These are phyloP conservation scores for Pelochelys cantorii DNA, from an alignment of 2,797 vertebrate species.

Conservation along the genomic window DNA sequence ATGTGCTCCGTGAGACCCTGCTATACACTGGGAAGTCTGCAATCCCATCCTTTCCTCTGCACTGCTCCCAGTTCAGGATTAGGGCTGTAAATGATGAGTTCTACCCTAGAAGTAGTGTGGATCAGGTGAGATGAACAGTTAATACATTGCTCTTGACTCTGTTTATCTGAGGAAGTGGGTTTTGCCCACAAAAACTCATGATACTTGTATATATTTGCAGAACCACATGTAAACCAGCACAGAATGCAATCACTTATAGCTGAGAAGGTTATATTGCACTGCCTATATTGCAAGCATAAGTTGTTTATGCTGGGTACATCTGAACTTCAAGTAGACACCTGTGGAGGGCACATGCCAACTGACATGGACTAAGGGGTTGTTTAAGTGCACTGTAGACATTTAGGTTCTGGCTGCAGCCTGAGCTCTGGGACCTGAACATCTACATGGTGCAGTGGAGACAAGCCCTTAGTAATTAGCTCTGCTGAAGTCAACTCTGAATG, in stretches of 20 bases:
- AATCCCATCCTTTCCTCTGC: background rate
- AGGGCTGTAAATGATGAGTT: background rate
- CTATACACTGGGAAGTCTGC: background rate
- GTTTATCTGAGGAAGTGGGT: too few relatives aligned
- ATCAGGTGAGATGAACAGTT: background rate
- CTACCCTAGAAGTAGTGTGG: background rate
- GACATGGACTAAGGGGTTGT: background rate
- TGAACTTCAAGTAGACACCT: background rate
- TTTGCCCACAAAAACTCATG: too few relatives aligned
- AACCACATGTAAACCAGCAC: rapidly evolving
- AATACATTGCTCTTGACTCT: too few relatives aligned
- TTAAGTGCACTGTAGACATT: background rate
- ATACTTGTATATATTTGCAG: background rate
- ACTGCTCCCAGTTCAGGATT: background rate
- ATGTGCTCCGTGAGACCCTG: too few relatives aligned
- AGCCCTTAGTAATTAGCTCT: too few relatives aligned
- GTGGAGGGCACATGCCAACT: background rate
- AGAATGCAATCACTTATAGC: background rate
- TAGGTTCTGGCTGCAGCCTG: background rate
- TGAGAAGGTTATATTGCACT: background rate
- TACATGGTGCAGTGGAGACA: background rate
- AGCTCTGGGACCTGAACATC: background rate
- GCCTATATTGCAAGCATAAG: background rate
- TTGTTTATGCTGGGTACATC: background rate
- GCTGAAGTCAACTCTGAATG: background rate